Conservation (phyloP, 1,140 invertebrate species). For the Meloidogyne exigua region DNA sequence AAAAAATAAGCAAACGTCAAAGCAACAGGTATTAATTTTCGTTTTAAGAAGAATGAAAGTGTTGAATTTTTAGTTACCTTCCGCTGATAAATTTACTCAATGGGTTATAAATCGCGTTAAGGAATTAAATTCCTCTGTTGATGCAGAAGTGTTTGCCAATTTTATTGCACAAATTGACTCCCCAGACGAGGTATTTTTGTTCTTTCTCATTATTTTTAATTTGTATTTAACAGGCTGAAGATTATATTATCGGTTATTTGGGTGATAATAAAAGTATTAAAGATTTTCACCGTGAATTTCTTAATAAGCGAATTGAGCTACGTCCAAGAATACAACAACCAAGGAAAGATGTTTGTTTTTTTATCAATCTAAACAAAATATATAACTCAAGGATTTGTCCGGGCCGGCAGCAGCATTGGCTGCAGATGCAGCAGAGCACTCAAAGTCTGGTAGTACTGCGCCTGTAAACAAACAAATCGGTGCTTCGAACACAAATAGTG, state of each 20-base stretch:
- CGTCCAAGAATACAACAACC: conserved; percentile 32
- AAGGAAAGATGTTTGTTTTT: conserved; percentile 41
- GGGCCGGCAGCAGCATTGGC: conserved; percentile 37
- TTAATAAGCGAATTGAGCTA: conserved; percentile 48
- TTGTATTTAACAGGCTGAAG: conserved; percentile 37
- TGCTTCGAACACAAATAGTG: neutral
- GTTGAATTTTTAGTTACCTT: neutral
- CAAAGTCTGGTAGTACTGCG: neutral
- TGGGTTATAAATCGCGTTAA: conserved; percentile 44
- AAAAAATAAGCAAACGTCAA: conserved; percentile 23
- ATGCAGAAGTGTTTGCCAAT: conserved; percentile 40
- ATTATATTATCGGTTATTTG: conserved; percentile 49
- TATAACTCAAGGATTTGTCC: conserved; percentile 43
- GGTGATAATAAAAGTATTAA: conserved; percentile 44
- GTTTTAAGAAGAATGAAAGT: neutral
- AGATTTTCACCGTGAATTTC: conserved; percentile 52
- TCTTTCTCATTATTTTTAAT: neutral
- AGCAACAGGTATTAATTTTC: neutral
- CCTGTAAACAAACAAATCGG: neutral
- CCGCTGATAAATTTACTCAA: conserved; percentile 29
- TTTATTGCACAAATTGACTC: conserved; percentile 44
- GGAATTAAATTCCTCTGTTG: conserved; percentile 44
- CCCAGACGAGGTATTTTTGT: conserved; percentile 41
- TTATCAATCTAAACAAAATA: neutral
- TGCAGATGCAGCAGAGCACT: conserved; percentile 9